A percentile compares a stretch with the other conserved stretches of the same genome.
Conservation (phyloP, 2,888 invertebrate genomes). For the Tipula helvola region DNA sequence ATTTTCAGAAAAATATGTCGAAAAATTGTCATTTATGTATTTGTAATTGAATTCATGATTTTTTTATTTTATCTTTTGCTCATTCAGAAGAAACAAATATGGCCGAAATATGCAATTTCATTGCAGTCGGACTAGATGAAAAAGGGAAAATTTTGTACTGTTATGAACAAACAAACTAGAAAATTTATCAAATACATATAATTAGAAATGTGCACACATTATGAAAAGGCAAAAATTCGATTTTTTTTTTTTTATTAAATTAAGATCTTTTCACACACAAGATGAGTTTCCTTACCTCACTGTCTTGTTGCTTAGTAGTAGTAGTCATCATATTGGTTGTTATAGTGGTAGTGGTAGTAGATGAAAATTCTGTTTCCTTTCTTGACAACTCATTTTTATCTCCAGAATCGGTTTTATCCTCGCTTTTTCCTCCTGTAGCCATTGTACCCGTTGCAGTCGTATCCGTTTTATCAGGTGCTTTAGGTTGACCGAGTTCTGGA, state of each 20-base stretch:
- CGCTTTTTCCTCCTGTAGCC: neutral
- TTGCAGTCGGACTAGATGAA: neutral
- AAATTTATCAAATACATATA: neutral
- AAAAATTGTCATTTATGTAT: neutral
- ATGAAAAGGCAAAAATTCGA: neutral
- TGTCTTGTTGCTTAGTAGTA: constrained; percentile 11
- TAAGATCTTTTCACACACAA: neutral
- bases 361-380: neutral
- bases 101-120: constrained; percentile 16
- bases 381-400: neutral
- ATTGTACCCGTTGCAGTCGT: neutral
- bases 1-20: neutral
- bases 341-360: neutral
- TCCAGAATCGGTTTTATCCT: constrained; percentile 6
- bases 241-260: neutral
- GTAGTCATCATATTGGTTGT: neutral
- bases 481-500: constrained; percentile 64
- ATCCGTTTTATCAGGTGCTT: constrained; percentile 52
- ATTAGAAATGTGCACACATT: neutral
- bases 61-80: neutral
- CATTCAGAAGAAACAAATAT: constrained; percentile 9
- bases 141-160: neutral
- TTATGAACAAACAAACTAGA: neutral
- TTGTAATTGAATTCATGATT: neutral
- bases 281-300: constrained; percentile 10